Conservation (phyloP, 2,888 invertebrate genomes). For the Hydroisotoma schaefferi region DNA sequence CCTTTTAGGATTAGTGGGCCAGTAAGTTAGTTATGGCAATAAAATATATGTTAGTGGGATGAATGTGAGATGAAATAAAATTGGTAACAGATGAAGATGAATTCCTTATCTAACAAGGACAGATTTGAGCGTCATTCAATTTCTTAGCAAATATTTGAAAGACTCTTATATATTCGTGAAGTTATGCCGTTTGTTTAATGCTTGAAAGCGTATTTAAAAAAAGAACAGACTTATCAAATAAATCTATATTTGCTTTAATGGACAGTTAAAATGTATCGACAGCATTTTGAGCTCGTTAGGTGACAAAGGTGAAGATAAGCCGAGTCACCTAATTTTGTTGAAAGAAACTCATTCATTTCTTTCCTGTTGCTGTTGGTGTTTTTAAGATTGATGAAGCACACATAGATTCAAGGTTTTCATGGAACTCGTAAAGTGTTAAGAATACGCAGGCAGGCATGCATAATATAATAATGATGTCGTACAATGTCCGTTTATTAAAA, state of each 20-base stretch:
- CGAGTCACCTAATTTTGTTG: background rate
- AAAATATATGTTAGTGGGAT: constrained; percentile 4
- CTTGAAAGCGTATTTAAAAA: background rate
- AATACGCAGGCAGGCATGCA: too few relatives aligned
- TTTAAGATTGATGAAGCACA: constrained; percentile 55
- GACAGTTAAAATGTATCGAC: background rate
- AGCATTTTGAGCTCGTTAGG: too few relatives aligned
- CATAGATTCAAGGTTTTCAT: constrained; percentile 90
- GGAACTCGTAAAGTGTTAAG: too few relatives aligned
- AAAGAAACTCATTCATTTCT: background rate
- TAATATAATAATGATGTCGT: too few relatives aligned
- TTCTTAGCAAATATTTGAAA: constrained; percentile 1
- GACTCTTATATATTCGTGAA: background rate
- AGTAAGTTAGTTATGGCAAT: too few relatives aligned
- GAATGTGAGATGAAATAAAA: background rate
- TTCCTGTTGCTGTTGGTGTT: too few relatives aligned
- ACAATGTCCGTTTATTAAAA: too few relatives aligned
- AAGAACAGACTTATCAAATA: background rate
- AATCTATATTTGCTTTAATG: background rate
- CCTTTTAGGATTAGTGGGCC: too few relatives aligned
- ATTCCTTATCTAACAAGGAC: constrained; percentile 6
- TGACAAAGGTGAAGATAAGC: background rate
- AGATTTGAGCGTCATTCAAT: background rate
- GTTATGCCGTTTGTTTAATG: background rate
- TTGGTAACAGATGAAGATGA: background rate